Evolutionary conservation across 2,888 invertebrate species (phyloP), one percentile per base, ranked within the genome.

Genomic region (Adelphocoris suturalis): DNA sequence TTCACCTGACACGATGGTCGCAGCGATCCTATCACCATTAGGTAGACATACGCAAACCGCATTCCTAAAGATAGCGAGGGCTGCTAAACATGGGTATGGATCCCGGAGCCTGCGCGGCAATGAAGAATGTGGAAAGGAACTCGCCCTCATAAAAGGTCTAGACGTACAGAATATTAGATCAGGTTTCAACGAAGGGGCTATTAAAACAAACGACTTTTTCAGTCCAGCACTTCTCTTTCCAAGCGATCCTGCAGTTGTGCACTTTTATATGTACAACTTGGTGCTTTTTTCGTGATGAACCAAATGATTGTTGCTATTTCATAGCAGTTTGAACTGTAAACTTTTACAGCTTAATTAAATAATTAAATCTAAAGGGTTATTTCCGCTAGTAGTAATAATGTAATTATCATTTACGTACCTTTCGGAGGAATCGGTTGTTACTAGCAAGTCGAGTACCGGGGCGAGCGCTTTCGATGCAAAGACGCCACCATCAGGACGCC

Each of bases 41-140:
- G 68, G 23, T 68, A 68, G n/a, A 57, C 68, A 19, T 68, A 23
- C 23, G 11, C 27, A 19, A 68, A 68, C 68, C 68, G 68, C 68
- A 68, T 68, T 68, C 68, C 68, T 19, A 19, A 19, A 68, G 68
- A 68, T 68, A 68, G 68, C 11, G 68, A 68, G 23, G 23, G 5
- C 68, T 68, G 68, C 68, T 68, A 68, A 68, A 68, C 68, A 68
- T 68, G 68, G 68, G 27, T 68, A 27, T 68, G 68, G 68, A 68
- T 68, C 68, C 68, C 27, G 27, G 23, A 23, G 68, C 68, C 23
- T 23, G 23, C 19, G 68, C 23, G n/a, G 68, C 23, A 16, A 7
- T 57, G 57, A 57, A n/a, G 57, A 68, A 68, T 68, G 68, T 68
- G 68, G 68, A 68, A 68, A 68, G 68, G 68, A 68, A 68, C 27